Evolutionary conservation across 2,888 invertebrate genomes (phyloP).

Genomic region (Pediacus dermestoides): DNA sequence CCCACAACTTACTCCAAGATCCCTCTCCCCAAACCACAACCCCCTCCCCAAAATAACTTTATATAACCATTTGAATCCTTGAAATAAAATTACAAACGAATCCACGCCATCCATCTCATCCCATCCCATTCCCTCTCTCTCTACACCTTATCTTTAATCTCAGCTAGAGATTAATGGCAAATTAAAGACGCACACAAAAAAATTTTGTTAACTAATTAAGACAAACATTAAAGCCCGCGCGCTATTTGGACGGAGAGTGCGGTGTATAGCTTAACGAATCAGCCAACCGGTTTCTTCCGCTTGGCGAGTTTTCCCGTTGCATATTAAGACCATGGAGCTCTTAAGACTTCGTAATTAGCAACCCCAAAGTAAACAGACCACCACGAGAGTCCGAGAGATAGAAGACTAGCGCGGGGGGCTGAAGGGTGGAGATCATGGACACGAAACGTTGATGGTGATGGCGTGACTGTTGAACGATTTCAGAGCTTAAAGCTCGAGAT

Average conservation of each 20-base stretch:
- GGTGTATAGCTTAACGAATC: slow-evolving; percentile 36
- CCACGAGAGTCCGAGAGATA: no score
- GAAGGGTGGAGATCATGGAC: no score
- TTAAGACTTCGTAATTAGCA: slow-evolving; percentile 46
- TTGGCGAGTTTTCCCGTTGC: slow-evolving; percentile 37
- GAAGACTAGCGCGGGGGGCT: no score
- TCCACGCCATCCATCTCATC: no score
- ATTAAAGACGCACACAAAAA: slow-evolving; percentile 14
- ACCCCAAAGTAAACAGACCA: slow-evolving; percentile 41
- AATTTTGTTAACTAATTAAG: slow-evolving; percentile 37
- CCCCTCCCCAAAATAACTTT: no score
- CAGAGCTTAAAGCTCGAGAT: slow-evolving; percentile 21
- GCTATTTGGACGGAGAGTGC: no score
- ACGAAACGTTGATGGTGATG: not conserved
- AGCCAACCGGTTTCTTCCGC: slow-evolving; percentile 37
- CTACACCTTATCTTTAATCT: no score
- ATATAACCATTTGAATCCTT: no score
- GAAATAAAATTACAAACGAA: no score
- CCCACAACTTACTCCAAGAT: no score
- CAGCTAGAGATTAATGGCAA: slow-evolving; percentile 1
- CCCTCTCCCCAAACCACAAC: no score
- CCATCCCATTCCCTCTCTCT: no score
- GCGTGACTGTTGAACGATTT: slow-evolving; percentile 18
- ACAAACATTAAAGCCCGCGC: slow-evolving; percentile 35
- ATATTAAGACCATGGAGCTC: slow-evolving; percentile 37